Percentiles rank a stretch among this genome's conserved stretches.
phyloP scores from a whole-genome alignment of 2,113 vertebrate species.

The Cyprinodon brontotheroides region DNA sequence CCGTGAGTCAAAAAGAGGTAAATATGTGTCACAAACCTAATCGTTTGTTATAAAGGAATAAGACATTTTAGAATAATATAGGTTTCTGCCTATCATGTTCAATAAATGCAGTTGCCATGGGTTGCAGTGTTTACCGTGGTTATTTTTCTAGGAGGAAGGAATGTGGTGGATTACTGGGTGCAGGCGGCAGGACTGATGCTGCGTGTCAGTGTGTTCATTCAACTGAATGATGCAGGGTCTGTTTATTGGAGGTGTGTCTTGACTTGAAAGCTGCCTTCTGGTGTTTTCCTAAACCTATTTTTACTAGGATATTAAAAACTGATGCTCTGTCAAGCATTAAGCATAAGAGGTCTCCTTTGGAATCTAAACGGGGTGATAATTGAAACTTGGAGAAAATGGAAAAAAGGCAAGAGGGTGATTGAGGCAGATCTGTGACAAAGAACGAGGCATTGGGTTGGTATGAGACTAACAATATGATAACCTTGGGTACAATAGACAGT shows the following conservation, averaged over 20 bases:
- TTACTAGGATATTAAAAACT: background rate
- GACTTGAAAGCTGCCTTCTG: background rate
- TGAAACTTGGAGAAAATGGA: background rate
- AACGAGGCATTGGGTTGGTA: background rate
- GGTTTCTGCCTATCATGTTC: background rate
- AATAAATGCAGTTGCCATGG: background rate
- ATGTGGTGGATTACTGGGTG: background rate
- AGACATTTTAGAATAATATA: background rate
- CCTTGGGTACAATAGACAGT: too few species aligned
- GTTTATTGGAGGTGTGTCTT: slow-evolving; percentile 15
- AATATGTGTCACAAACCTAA: slow-evolving; percentile 6
- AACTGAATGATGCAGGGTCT: background rate
- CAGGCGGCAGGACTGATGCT: background rate
- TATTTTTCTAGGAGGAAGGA: background rate
- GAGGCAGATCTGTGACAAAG: background rate
- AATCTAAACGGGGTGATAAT: background rate
- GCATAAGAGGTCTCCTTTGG: background rate
- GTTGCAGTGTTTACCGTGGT: background rate
- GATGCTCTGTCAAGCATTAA: background rate
- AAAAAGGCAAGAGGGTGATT: background rate
- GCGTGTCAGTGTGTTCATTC: background rate
- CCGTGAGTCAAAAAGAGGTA: slow-evolving; percentile 20
- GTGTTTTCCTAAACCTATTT: background rate
- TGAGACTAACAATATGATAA: background rate
- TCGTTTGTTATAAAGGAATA: background rate